Base-by-base conservation (phyloP, 2,888 invertebrate genomes). In the Luffia ferchaultella region DNA sequence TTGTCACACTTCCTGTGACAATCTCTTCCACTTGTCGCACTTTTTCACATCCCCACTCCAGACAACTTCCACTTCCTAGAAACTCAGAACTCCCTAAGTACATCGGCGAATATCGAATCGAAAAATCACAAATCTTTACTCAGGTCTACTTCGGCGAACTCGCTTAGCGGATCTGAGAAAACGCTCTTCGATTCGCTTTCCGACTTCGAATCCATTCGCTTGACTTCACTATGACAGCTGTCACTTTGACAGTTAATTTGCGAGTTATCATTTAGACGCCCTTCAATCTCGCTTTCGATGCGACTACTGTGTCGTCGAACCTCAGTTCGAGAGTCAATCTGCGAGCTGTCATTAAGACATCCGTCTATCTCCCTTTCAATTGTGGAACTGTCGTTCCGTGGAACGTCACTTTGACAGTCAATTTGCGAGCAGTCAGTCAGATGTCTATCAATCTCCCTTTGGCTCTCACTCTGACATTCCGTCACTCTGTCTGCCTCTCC, bases 81-180 rank as follows among this genome's bases (percentile, higher is more conserved):
- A n/a, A n/a, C n/a, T 30, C 30, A 30, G 12, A 30, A 30, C 16
- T 51, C 52, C 20, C 58, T 67, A 16, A 74, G 53, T 16, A 76
- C 54, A 56, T 62, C 58, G 52, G 62, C 59, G 47, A 77, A 67
- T 9, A 76, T 0, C 0, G 62, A 57, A 54, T 76, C 75, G 20
- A 57, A 69, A 19, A 68, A 75, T 76, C 77, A 78, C 56, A 66
- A 70, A 43, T 19, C 49, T 2, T 43, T 16, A 18, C 67, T 65
- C 3, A 79, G 58, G 51, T 79, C 76, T 0, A 78, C 65, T 1
- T 79, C 77, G 0, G 74, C 65, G 45, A 78, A 76, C 16, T 69
- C 68, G 18, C 42, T 47, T 30, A 51, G 18, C 40, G 48, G 48
- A 16, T 50, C 50, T 42, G 50, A 40, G 20, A 1, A 15, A 17